Evolutionary conservation across 1,140 invertebrate species (phyloP), one percentile per base, ranked within the genome.

Genomic region (Panonychus citri): DNA sequence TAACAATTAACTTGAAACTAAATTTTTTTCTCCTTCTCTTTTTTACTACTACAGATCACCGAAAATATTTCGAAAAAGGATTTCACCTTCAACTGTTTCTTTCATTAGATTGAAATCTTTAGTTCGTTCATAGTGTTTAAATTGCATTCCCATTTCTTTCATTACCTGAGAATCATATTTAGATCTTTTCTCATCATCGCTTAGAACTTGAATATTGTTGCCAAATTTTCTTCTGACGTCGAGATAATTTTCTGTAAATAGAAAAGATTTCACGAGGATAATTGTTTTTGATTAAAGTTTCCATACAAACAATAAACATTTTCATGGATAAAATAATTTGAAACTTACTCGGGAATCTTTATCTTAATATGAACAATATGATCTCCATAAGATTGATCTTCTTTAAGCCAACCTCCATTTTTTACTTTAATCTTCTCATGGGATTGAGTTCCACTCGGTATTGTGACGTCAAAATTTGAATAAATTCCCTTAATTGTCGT

Each of bases 341-440:
- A n/a, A n/a, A 54, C 54, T 34, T 51, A 76, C 73, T 64, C 66
- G n/a, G 77, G 76, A 51, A 75, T 66, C 63, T 76, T 75, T 62
- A 99, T 85, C 73, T 91, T 96, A 7, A 98, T 73, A 64, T 89
- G 81, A 8, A 98, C 78, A 68, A 95, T 96, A 72, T 99, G 95
- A 72, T 99, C 93, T 0, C 95, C 95, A 64, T 84, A 77, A 1
- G 90, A 90, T 60, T 81, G 78, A 64, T 87, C 86, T 0, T 94
- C 78, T 62, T 85, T 78, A 66, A 88, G 90, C 64, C 98, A 78
- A 3, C 95, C 95, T 72, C 97, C 97, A 1, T 83, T 81, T 3
- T 74, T 75, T 26, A 97, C 67, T 34, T 82, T 73, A 42, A 97
- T 81, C 61, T 77, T 74, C 13, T 80, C 79, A 69, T 98, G 93